phyloP scores from a whole-genome alignment of 2,888 invertebrate genomes.

The Limnephilus rhombicus region DNA sequence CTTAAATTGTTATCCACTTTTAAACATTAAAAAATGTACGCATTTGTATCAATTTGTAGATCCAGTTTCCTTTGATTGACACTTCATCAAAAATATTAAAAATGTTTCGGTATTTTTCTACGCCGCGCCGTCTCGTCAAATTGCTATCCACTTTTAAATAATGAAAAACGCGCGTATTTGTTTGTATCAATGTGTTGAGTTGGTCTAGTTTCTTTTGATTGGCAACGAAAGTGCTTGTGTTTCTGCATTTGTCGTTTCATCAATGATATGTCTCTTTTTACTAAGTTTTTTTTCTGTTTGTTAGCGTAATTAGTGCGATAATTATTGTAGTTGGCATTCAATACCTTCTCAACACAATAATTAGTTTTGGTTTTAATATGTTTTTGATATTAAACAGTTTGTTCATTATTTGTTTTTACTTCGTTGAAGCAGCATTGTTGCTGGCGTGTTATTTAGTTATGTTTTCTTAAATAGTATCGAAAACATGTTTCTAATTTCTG shows the following conservation, averaged over 20 bases:
- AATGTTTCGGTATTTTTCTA: background rate
- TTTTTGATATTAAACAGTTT: background rate
- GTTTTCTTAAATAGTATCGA: background rate
- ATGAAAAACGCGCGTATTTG: background rate
- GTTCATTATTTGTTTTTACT: constrained; percentile 1
- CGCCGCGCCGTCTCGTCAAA: background rate
- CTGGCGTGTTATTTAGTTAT: background rate
- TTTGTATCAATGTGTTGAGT: background rate
- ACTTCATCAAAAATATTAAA: background rate
- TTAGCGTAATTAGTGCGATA: background rate
- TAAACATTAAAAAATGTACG: background rate
- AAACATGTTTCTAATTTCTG: background rate
- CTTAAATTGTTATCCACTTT: background rate
- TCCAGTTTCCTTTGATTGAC: background rate
- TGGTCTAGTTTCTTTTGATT: background rate
- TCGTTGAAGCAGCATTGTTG: background rate
- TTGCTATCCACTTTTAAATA: background rate
- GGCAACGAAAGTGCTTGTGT: background rate
- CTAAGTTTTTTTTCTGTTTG: background rate
- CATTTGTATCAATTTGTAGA: background rate
- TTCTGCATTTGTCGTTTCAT: background rate
- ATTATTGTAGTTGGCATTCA: background rate
- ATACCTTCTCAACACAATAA: background rate
- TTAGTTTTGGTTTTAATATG: background rate
- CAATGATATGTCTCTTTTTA: background rate